phyloP scores from a whole-genome alignment of 2,113 vertebrate species.

The Gobius niger region DNA sequence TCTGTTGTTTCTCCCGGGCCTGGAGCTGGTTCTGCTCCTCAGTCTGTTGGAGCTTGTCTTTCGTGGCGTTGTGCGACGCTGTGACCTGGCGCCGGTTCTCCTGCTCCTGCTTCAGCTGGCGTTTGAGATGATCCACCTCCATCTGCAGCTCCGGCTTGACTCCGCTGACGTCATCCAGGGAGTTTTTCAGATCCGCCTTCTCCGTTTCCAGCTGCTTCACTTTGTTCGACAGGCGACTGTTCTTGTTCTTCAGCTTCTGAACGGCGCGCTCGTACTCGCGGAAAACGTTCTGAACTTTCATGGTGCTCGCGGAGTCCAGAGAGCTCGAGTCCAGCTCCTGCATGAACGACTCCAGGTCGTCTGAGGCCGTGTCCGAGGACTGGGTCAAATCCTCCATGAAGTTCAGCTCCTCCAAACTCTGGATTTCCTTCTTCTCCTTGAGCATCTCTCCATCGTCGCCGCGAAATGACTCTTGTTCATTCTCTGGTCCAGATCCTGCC shows the following conservation, averaged over 20 bases:
- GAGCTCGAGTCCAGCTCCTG: constrained; percentile 81
- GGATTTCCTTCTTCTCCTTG: background rate
- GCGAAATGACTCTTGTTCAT: too few relatives aligned
- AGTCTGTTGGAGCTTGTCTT: constrained; percentile 81
- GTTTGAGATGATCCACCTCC: constrained; percentile 82
- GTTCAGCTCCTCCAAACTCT: constrained; percentile 59
- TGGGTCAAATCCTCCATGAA: constrained; percentile 82
- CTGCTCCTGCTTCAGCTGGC: constrained; percentile 87
- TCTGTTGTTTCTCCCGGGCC: constrained; percentile 81
- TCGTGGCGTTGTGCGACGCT: constrained; percentile 79
- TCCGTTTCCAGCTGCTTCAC: constrained; percentile 79
- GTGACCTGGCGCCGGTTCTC: constrained; percentile 82
- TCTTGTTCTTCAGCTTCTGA: constrained; percentile 78
- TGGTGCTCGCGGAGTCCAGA: constrained; percentile 80
- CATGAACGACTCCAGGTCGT: constrained; percentile 80
- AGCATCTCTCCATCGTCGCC: too few relatives aligned
- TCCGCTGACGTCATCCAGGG: constrained; percentile 79
- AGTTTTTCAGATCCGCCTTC: constrained; percentile 65
- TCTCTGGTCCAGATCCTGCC: too few relatives aligned
- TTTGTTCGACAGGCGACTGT: constrained; percentile 76
- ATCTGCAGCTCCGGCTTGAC: constrained; percentile 79
- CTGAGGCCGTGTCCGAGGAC: constrained; percentile 85
- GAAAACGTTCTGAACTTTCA: constrained; percentile 86
- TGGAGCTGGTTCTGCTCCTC: constrained; percentile 85
- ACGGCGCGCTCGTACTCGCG: constrained; percentile 84